Evolutionary conservation across 2,888 invertebrate species (phyloP), one percentile per base, ranked within the genome.

Genomic region (Meiosimyza decipiens): DNA sequence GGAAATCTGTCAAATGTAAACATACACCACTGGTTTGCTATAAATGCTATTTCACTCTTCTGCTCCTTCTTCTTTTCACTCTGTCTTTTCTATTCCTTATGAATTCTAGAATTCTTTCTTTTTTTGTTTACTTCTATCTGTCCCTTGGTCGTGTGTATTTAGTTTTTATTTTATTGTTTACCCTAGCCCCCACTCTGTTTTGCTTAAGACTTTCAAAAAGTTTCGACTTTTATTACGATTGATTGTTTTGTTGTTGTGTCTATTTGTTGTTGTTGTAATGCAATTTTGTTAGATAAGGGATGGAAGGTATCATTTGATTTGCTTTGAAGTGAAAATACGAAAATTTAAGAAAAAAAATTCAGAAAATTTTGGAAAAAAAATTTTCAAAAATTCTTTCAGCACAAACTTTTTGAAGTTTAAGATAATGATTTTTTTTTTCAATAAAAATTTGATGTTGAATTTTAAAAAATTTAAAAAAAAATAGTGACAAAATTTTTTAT

Each of bases 1-100:
- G 83, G 84, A 75, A 83, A 82, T 79, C 76, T 80, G 55, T 79
- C 84, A 80, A 84, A 84, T 79, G 84, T 84, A 84, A 79, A 80
- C 73, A 57, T 47, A 49, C 65, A 73, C 76, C 75, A 78, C 79
- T 82, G 83, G 82, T 82, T 82, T 82, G 80, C 75, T 80, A 82
- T 78, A 75, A 63, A 59, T 18, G 52, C 28, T 33, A 7, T 16
- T 33, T 18, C 22, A 57, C 49, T 40, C 59, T 68, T 28, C 28
- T 28, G 0, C 59, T 57, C 22, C 33, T 28, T 50, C n/a, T n/a
- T 15, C 40, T 59, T 68, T 3, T 57, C 67, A 47, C 63, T 54
- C 18, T 71, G 7, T 50, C 49, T 28, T 28, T 59, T 28, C n/a
- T 15, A 28, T 50, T 60, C 5, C 52, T 22, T 47, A 16, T 40